Conservation (phyloP, 37 sponge, comb jelly and placozoan genomes). For the Aphrocallistes beatrix region DNA sequence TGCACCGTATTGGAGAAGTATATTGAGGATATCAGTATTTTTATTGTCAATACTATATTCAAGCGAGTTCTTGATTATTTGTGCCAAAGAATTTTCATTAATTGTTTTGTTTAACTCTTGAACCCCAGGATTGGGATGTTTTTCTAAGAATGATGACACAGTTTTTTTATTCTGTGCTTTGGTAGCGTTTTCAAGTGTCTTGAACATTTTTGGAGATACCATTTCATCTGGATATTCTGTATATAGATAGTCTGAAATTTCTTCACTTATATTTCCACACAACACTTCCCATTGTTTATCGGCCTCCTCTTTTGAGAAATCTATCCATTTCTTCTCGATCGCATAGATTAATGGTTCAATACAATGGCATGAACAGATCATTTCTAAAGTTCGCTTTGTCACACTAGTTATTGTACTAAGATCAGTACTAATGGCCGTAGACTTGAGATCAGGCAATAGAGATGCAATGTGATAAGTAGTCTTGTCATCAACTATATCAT, state of each 20-base stretch:
- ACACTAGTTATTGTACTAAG: background rate
- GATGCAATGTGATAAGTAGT: background rate
- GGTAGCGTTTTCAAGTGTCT: background rate
- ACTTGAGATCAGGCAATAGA: background rate
- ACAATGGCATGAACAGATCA: background rate
- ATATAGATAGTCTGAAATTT: background rate
- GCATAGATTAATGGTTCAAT: background rate
- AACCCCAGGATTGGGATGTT: too few relatives aligned
- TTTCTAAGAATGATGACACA: too few relatives aligned
- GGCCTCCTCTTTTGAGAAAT: background rate
- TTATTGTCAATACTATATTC: too few relatives aligned
- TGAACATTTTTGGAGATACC: background rate
- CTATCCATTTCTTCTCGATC: background rate
- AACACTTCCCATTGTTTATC: background rate
- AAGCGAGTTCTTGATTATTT: too few relatives aligned
- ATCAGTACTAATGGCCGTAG: too few relatives aligned
- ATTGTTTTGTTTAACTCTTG: too few relatives aligned
- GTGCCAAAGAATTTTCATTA: too few relatives aligned
- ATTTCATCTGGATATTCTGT: background rate
- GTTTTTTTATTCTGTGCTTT: background rate
- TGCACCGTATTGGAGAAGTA: too few relatives aligned
- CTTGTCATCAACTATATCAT: background rate
- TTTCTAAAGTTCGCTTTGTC: background rate
- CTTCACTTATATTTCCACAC: background rate
- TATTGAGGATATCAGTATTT: too few relatives aligned